Conservation (phyloP, 2,113 vertebrate genomes). For the Perccottus glenii region DNA sequence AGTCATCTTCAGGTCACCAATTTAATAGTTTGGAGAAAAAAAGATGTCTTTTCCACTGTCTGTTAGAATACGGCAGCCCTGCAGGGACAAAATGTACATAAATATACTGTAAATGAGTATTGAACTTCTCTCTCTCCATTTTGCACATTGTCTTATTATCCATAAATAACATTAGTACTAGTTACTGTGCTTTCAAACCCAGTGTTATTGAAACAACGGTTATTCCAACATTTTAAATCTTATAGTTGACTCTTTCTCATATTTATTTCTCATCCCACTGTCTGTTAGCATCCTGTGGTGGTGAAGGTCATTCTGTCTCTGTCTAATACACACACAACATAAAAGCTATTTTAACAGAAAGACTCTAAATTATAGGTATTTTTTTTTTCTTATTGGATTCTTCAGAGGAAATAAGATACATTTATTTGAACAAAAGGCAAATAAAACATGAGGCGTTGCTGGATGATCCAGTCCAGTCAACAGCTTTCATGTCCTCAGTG, state of each 20-base stretch:
- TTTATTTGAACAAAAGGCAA: background rate
- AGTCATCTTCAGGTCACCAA: too few relatives aligned
- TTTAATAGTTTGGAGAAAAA: too few relatives aligned
- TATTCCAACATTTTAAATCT: slow-evolving; percentile 12
- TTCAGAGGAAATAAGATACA: background rate
- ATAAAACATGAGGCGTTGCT: background rate
- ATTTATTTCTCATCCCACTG: background rate
- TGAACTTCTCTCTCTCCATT: too few relatives aligned
- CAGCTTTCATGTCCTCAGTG: too few relatives aligned
- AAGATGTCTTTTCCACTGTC: too few relatives aligned
- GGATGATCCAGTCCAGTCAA: background rate
- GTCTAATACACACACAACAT: slow-evolving; percentile 1
- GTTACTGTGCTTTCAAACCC: too few relatives aligned
- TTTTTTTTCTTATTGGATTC: background rate
- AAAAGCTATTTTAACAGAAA: background rate
- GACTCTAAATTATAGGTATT: background rate
- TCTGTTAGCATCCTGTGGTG: slow-evolving; percentile 20
- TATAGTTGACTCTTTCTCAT: background rate
- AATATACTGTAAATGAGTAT: too few relatives aligned
- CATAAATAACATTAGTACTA: too few relatives aligned
- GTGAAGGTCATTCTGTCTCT: slow-evolving; percentile 37
- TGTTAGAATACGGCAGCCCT: too few relatives aligned
- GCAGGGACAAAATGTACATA: too few relatives aligned
- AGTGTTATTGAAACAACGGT: too few relatives aligned
- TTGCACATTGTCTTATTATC: too few relatives aligned